phyloP scores from a whole-genome alignment of 1,140 invertebrate species.

The Mactra quadrangularis region DNA sequence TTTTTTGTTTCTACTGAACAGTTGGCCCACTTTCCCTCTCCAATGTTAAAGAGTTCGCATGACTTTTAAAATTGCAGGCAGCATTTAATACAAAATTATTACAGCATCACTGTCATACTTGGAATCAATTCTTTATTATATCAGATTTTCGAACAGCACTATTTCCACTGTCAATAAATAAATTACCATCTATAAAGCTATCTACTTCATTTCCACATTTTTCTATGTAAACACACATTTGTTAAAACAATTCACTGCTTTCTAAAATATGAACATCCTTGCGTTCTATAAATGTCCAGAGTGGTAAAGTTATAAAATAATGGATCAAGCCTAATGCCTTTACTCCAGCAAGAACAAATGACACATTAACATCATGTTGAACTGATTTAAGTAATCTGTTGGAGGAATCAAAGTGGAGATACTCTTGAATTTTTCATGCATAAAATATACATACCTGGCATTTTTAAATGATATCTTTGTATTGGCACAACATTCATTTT shows the following conservation, averaged over 20 bases:
- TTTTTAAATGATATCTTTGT: constrained; percentile 46
- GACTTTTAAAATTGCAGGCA: constrained; percentile 25
- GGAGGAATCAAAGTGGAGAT: constrained; percentile 31
- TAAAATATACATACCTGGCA: constrained; percentile 24
- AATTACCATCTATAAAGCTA: constrained; percentile 26
- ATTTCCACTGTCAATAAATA: constrained; percentile 16
- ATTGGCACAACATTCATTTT: constrained; percentile 37
- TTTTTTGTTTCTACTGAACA: constrained; percentile 32
- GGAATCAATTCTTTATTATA: constrained; percentile 6
- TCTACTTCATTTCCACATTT: constrained; percentile 21
- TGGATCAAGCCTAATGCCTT: constrained; percentile 34
- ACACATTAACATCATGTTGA: constrained; percentile 29
- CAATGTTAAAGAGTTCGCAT: constrained; percentile 7
- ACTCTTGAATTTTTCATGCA: constrained; percentile 34
- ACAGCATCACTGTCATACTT: constrained; percentile 11
- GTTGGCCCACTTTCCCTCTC: constrained; percentile 25
- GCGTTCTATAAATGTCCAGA: constrained; percentile 32
- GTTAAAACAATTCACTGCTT: constrained; percentile 20
- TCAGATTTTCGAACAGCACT: constrained; percentile 1
- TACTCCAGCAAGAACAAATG: constrained; percentile 30
- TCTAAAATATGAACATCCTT: constrained; percentile 43
- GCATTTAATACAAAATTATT: constrained; percentile 6
- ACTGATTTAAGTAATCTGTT: constrained; percentile 32
- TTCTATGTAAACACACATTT: constrained; percentile 32
- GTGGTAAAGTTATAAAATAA: constrained; percentile 40